These are phyloP conservation scores for Pseudorhombus dupliciocellatus DNA, from an alignment of 2,113 vertebrate genomes.

Conservation along the genomic window DNA sequence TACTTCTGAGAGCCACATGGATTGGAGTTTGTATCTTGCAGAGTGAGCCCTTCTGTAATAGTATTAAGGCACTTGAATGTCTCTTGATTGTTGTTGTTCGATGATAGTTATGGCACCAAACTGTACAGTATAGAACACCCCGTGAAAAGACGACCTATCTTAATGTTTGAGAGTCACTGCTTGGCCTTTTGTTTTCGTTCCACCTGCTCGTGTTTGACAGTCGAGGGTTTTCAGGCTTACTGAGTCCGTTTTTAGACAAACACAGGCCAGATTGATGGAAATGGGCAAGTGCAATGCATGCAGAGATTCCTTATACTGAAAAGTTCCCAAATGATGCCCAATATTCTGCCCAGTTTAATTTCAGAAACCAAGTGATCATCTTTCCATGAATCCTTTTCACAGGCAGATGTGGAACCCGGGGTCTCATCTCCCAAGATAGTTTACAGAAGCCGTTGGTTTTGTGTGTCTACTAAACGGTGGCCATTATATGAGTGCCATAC, in stretches of 20 bases:
- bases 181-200: slow-evolving; percentile 67
- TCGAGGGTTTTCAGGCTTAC: slow-evolving; percentile 31
- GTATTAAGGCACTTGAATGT: slow-evolving; percentile 80
- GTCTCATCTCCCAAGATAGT: slow-evolving; percentile 78
- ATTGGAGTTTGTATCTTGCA: slow-evolving; percentile 74
- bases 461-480: slow-evolving; percentile 85
- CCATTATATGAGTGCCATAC: slow-evolving; percentile 86
- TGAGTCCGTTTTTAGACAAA: slow-evolving; percentile 66
- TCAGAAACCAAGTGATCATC: slow-evolving; percentile 73
- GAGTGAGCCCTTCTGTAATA: slow-evolving; percentile 76
- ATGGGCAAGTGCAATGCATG: slow-evolving; percentile 85
- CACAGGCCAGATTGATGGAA: slow-evolving; percentile 66
- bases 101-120: slow-evolving; percentile 78
- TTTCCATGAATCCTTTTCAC: slow-evolving; percentile 74
- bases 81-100: slow-evolving; percentile 79
- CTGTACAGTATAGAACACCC: slow-evolving; percentile 80
- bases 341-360: slow-evolving; percentile 76
- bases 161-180: slow-evolving; percentile 73
- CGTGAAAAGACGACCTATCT: slow-evolving; percentile 75
- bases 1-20: slow-evolving; percentile 68
- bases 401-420: slow-evolving; percentile 66
- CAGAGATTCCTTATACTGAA: slow-evolving; percentile 79
- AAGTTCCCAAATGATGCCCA: slow-evolving; percentile 59
- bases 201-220: slow-evolving; percentile 66
- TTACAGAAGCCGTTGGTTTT: slow-evolving; percentile 84